Conservation (phyloP, 2,113 vertebrate genomes). For the Toxotes chatareus region DNA sequence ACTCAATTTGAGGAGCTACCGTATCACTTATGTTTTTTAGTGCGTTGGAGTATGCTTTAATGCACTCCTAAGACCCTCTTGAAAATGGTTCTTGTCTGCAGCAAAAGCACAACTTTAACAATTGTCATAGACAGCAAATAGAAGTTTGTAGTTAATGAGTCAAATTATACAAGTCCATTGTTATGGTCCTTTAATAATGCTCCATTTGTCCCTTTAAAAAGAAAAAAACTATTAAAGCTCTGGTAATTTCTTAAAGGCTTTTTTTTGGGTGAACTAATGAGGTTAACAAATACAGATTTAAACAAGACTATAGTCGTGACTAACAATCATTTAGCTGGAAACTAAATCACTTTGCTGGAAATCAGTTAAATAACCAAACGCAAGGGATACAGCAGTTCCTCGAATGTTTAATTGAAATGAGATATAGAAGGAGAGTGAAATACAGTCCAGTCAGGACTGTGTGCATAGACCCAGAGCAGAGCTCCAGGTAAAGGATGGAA, state of each 20-base stretch:
- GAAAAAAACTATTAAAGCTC: not conserved
- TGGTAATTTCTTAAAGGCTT: not conserved
- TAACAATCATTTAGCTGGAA: not conserved
- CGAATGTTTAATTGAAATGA: conserved; percentile 16
- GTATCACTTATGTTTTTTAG: not conserved
- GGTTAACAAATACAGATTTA: conserved; percentile 11
- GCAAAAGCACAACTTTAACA: not conserved
- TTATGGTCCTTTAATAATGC: not conserved
- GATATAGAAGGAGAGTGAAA: conserved; percentile 3
- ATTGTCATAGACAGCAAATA: not conserved
- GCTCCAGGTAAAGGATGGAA: conserved; percentile 52
- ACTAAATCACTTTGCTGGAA: too few species aligned
- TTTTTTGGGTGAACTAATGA: conserved; percentile 1
- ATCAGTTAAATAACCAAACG: not conserved
- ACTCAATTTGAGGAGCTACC: not conserved
- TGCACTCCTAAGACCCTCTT: not conserved
- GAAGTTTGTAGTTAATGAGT: not conserved
- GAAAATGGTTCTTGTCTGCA: not conserved
- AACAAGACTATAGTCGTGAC: not conserved
- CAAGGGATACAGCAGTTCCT: not conserved
- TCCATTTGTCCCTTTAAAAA: conserved; percentile 13
- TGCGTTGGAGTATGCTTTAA: not conserved
- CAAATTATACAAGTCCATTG: not conserved
- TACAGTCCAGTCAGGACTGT: conserved; percentile 4
- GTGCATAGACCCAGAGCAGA: conserved; percentile 6